Base-by-base conservation (phyloP, 2,113 vertebrate species). In the Hippoglossus stenolepis region DNA sequence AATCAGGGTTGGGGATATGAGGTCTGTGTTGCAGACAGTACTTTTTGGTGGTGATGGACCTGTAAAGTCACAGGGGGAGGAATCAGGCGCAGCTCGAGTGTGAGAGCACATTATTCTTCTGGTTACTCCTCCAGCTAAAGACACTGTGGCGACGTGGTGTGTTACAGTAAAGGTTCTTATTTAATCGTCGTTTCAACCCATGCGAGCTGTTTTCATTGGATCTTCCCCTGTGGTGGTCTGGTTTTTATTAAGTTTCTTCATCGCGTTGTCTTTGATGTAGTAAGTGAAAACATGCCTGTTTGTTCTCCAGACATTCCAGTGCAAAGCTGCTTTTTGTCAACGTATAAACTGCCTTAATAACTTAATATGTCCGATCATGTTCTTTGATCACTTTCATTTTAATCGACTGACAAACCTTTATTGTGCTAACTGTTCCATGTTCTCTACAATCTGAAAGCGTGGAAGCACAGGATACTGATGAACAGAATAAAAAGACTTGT, bases 301-400 rank as follows among this genome's bases (percentile, higher is more conserved):
- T 18, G 15, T 62, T 66, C 47, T 18, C 65, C 45, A 28, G 47
- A 49, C 60, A 79, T 79, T 57, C 71, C 58, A 31, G 4, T 17
- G 38, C 56, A 10, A 72, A 17, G 49, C 18, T 61, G 67, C 54
- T 59, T 53, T 54, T 15, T 51, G 45, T 65, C 59, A 10, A 1
- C 18, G 43, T n/a, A 20, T 65, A 31, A n/a, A 24, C 62, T 65
- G 82, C 56, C 43, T 84, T 77, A 83, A 65, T 54, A 49, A 57
- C 12, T 49, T 1, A 0, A 3, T 12, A 21, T 43, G 4, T 23
- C 47, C 15, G 18, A 51, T 56, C 60, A 17, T 47, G 28, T 20
- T 68, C 5, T 31, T 31, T 26, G 2, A 65, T 54, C 6, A 2
- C 49, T 38, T 14, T 63, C 5, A 31, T 18, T 51, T 67, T 4